Conservation (phyloP, 1,140 invertebrate species). For the Nasonia vitripennis region DNA sequence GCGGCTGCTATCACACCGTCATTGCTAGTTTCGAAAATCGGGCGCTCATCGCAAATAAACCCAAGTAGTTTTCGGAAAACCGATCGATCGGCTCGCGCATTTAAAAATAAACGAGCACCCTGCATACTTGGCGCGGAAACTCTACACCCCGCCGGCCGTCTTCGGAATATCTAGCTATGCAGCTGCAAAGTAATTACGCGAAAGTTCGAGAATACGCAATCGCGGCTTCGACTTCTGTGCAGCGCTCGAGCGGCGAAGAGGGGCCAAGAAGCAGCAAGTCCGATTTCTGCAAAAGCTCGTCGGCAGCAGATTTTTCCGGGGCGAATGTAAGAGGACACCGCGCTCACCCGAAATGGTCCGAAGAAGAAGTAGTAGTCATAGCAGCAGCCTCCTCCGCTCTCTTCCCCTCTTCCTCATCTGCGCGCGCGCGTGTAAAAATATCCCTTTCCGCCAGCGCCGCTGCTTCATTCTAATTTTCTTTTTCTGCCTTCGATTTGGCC, state of each 20-base stretch:
- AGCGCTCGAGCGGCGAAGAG: too few species aligned
- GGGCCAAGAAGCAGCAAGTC: background rate
- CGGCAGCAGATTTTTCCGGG: conserved; percentile 9
- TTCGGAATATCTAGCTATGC: too few species aligned
- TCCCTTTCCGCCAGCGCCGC: conserved; percentile 58
- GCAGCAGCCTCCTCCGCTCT: background rate
- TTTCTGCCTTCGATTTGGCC: conserved; percentile 37
- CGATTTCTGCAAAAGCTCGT: background rate
- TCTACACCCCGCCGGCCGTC: background rate
- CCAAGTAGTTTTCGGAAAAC: too few species aligned
- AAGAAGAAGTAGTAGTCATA: conserved; percentile 43
- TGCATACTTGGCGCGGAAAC: background rate
- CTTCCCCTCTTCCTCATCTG: conserved; percentile 29
- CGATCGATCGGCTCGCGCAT: too few species aligned
- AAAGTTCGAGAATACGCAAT: background rate
- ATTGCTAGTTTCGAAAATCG: too few species aligned
- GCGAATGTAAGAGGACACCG: conserved; percentile 68
- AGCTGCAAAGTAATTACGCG: too few species aligned
- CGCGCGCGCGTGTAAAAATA: conserved; percentile 66
- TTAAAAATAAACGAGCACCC: too few species aligned
- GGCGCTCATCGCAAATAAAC: too few species aligned
- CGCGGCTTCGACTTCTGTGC: too few species aligned
- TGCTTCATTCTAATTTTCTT: conserved; percentile 50
- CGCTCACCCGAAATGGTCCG: conserved; percentile 73
- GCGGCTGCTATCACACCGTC: too few species aligned